Evolutionary conservation across 2,888 invertebrate genomes (phyloP), one percentile per base, ranked within the genome.

Genomic region (Busseola fusca): DNA sequence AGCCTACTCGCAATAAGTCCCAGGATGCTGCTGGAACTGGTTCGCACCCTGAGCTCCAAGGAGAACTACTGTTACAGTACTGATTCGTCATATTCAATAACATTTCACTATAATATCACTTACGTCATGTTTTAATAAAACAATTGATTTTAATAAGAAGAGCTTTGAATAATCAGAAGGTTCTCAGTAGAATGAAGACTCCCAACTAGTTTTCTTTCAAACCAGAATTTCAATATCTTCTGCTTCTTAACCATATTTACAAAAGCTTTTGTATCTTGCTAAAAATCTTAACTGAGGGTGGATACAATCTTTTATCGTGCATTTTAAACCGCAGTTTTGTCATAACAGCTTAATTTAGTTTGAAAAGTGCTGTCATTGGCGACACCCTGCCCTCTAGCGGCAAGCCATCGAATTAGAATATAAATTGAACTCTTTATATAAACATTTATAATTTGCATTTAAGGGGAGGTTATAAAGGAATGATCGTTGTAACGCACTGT

Each of bases 381-480:
- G 86, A 89, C 90, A 89, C 89, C 86, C 84, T 84, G 87, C 90
- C 90, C 91, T 89, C 90, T 89, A 89, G 91, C 89, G 90, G 88
- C 84, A 88, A 89, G 89, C 91, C 89, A 92, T 93, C 85, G 89
- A 88, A 93, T 94, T 94, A 93, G 91, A 94, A 94, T 94, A 93
- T 93, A 94, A 93, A 94, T 94, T 93, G 94, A 93, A 94, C 92
- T 93, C 93, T 94, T 93, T 93, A 93, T 91, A 93, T 91, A 93
- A 93, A 92, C 92, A 93, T 92, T 93, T 93, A 92, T 93, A 92
- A 93, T 93, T 94, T 94, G 91, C 92, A 93, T 93, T 93, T 93
- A 93, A 92, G 92, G 91, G 86, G 85, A 78, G 30, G 73, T 64
- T 37, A 27, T 21, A 63, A 30, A n/a, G 56, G 16, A 56, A 63